Evolutionary conservation across 2,113 vertebrate species (phyloP), one percentile per base, ranked within the genome.

Genomic region (Syngnathoides biaculeatus): DNA sequence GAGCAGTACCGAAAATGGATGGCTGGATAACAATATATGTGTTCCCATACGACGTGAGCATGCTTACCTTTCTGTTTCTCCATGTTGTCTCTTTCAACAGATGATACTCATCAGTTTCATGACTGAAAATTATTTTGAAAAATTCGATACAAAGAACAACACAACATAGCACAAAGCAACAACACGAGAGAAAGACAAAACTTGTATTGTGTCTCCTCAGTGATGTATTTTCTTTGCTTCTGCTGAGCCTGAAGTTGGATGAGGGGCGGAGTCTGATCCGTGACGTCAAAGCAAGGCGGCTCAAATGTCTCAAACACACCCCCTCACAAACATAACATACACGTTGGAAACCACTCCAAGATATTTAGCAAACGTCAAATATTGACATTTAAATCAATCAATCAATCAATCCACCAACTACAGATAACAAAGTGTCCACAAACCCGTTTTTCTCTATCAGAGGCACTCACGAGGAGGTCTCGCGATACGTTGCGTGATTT

Each of bases 51-150:
- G 8, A 59, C 56, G 47, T 14, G 10, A 24, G 20, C 12, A 63
- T 0, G 35, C 55, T 56, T 82, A 86, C 84, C 88, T 82, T 81
- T 85, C 73, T 86, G 79, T 79, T 82, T 79, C 77, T 86, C 82
- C 81, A 84, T 87, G 75, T 77, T 69, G 8, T 55, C 42, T 45
- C 22, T 70, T 27, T 85, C 79, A 84, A 57, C 2, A 13, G 42
- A 63, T 12, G 65, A 68, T 48, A 52, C 2, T 58, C 69, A 15
- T 69, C 68, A 38, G 24, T 26, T 71, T 86, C 81, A 77, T 81
- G 2, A 63, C 59, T 26, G 52, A 65, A 47, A 14, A 30, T 17
- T 3, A 57, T 7, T n/a, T n/a, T n/a, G 5, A 27, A 8, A 6
- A 30, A 47, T 5, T 5, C 3, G 14, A 27, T 27, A 6, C 17